Evolutionary conservation across 2,797 vertebrate species (phyloP).

Genomic region (Melanotaenia maccullochi): DNA sequence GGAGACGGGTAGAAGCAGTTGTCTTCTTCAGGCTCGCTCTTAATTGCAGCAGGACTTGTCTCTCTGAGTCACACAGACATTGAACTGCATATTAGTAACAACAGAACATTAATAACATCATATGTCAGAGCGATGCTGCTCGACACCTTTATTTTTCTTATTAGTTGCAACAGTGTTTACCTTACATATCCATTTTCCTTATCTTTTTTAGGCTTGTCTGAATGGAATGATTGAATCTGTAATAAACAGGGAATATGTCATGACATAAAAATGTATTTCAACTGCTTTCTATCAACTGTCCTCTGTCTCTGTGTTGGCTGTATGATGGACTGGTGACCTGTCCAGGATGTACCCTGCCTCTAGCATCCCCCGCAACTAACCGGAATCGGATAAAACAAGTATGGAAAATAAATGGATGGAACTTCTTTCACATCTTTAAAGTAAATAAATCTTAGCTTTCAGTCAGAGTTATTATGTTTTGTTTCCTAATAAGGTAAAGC

Average conservation of each 20-base stretch:
- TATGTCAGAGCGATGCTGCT: not conserved
- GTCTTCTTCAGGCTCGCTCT: conserved; percentile 89
- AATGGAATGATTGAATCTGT: conserved; percentile 84
- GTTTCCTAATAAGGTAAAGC: not conserved
- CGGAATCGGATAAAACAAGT: not conserved
- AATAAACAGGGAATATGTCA: conserved; percentile 44
- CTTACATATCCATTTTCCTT: conserved; percentile 95
- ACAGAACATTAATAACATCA: not conserved
- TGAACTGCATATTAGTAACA: conserved; percentile 20
- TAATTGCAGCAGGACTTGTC: conserved; percentile 86
- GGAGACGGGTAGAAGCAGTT: conserved; percentile 86
- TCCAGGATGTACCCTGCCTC: not conserved
- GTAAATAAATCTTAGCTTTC: not conserved
- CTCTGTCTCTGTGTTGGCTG: not conserved
- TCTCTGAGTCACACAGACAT: conserved; percentile 58
- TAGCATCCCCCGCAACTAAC: not conserved
- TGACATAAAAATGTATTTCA: not conserved
- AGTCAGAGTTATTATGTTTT: conserved; percentile 7
- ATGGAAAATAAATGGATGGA: not conserved
- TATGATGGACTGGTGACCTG: not conserved
- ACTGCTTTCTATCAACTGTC: not conserved
- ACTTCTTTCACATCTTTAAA: conserved; percentile 1
- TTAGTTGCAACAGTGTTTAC: conserved; percentile 70
- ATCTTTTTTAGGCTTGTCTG: conserved; percentile 91
- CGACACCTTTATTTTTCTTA: conserved; percentile 1